These are phyloP conservation scores for Carettochelys insculpta DNA, from an alignment of 2,113 vertebrate genomes.

Conservation along the genomic window DNA sequence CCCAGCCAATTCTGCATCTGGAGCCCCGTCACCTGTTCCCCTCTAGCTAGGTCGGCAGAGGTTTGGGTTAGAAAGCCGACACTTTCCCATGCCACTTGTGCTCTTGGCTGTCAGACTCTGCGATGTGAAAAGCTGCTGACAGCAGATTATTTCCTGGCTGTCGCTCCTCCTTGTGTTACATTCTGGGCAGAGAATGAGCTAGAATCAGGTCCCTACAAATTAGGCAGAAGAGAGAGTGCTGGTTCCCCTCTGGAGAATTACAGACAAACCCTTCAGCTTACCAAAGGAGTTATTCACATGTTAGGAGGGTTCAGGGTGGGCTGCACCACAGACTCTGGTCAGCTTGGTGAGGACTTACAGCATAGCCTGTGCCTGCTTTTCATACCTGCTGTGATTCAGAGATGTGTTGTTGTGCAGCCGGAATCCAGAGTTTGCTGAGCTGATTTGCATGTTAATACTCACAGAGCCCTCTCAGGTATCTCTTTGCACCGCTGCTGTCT, in stretches of 20 bases:
- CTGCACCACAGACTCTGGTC: background rate
- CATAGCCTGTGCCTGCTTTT: accelerated
- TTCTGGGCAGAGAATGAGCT: background rate
- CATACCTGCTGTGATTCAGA: background rate
- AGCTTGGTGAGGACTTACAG: background rate
- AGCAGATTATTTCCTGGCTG: background rate
- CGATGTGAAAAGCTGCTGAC: background rate
- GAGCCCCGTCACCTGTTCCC: background rate
- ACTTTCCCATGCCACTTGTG: background rate
- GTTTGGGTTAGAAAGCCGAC: background rate
- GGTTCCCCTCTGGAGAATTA: background rate
- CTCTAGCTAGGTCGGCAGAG: background rate
- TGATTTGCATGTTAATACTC: background rate
- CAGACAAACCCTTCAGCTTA: background rate
- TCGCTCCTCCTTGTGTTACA: background rate
- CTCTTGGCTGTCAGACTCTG: background rate
- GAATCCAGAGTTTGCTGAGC: background rate
- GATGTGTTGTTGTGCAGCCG: background rate
- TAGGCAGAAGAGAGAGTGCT: background rate
- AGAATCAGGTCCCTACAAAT: background rate
- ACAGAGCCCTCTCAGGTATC: background rate
- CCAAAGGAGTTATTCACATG: background rate
- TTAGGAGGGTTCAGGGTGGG: background rate
- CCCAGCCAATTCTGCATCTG: background rate
- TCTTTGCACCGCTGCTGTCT: background rate